Base-by-base conservation (phyloP, 2,888 invertebrate species). In the Schrankia costaestrigalis region DNA sequence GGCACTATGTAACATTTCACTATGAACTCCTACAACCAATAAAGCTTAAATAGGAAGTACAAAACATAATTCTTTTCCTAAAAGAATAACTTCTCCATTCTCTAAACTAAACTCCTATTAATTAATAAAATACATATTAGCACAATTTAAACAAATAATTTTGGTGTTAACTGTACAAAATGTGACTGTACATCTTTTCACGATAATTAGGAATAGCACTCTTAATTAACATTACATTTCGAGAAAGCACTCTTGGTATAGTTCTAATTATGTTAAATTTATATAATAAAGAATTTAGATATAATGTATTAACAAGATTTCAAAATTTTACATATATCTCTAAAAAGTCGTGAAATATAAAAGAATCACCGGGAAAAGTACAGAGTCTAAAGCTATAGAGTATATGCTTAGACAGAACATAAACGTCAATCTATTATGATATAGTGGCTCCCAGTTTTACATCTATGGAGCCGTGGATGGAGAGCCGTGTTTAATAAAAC, bases 41-140 rank as follows among this genome's bases (percentile, higher is more conserved):
- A 74, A 72, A 78, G 65, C 69, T 65, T 63, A 58, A 60, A 58
- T 63, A 73, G 71, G 72, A 77, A 78, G 73, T 73, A 68, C 56
- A 67, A 61, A 70, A 67, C 79, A 78, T 64, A 83, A 72, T 85
- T 85, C 85, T 85, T 85, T 85, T 85, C 79, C 78, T 51, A 85
- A 85, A 85, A 85, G 85, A 85, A 85, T 85, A 85, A 85, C 85
- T 60, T 72, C 60, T 62, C 66, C 63, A 53, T 59, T 59, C 64
- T 56, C 62, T 69, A 72, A n/a, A 63, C 53, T 68, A 50, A 56
- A 36, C 32, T 56, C 62, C 25, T 52, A 63, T 54, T 53, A 48
- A 56, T 63, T 69, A 47, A 71, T 70, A 73, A 71, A 65, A 68
- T 66, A 69, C 49, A 56, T 61, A 67, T 65, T 54, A 57, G 63